These are phyloP conservation scores for Spatula versicolor DNA, from an alignment of 2,797 vertebrate genomes.

Conservation along the genomic window DNA sequence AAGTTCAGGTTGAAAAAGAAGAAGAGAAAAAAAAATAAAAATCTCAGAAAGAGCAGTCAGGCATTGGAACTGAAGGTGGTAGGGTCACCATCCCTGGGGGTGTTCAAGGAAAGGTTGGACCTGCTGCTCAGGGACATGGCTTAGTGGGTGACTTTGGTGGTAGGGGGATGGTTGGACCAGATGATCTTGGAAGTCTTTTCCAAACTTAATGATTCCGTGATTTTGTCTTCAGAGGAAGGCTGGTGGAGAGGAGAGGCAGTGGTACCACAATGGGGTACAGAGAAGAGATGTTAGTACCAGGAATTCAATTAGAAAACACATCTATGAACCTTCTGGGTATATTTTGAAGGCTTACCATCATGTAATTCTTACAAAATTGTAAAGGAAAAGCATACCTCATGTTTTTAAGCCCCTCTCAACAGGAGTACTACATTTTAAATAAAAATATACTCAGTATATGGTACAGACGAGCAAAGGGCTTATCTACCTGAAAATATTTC, in stretches of 20 bases:
- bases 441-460: background rate
- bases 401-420: background rate
- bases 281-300: background rate
- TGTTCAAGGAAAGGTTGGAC: no score
- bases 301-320: background rate
- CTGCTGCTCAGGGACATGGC: no score
- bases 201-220: no score
- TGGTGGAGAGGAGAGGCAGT: background rate
- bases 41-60: no score
- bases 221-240: background rate
- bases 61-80: no score
- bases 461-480: background rate
- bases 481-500: background rate
- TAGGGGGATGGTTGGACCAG: no score
- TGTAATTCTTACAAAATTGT: background rate
- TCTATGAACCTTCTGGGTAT: fast-evolving
- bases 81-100: no score
- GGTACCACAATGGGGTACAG: background rate
- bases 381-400: background rate
- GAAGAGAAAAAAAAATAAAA: no score
- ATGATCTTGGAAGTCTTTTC: no score
- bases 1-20: no score
- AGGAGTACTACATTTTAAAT: background rate
- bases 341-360: background rate
- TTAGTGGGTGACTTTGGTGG: no score